Base-by-base conservation (phyloP, 1,140 invertebrate species). In the Mesaphorura yosii region DNA sequence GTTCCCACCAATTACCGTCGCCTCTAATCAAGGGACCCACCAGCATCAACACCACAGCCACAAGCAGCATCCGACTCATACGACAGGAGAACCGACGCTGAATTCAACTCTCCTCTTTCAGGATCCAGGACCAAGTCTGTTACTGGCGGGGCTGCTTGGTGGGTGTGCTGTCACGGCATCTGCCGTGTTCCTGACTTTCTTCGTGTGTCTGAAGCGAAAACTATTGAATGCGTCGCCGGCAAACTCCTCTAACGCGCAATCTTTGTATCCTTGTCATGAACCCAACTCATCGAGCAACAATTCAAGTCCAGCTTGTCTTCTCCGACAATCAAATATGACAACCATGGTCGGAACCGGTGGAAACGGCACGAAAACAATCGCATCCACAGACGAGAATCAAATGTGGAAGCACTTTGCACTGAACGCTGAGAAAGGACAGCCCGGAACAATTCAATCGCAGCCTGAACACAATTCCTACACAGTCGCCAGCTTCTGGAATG, bases 401-500 rank as follows among this genome's bases (percentile, higher is more conserved):
- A 48, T 4, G 5, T 48, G 26, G 46, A 37, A 48, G 20, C 27
- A 34, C 10, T 48, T 48, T 22, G 12, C 46, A 6, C 25, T 7
- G 7, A 27, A 46, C 4, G 20, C 37, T 5, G 19, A 34, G 10
- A 15, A 10, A 25, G 14, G 6, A 25, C 23, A 10, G 6, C 25
- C 44, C 37, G 27, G 40, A 29, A 41, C 49, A 51, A 45, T 34
- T 40, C 49, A 53, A 31, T 49, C 52, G 15, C 54, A 51, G 22
- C 58, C 57, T 49, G 46, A 57, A 12, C 59, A 63, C 34, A 57
- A 55, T 10, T 63, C 59, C 38, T 54, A 58, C 37, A 63, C 57
- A 19, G 59, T 63, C 46, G 57, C 61, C 23, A 63, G 58, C 40
- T 63, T 63, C 38, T 63, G 61, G 61, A 63, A 63, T 56, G 61